Conservation (phyloP, 2,888 invertebrate species). For the Brassicogethes aeneus region DNA sequence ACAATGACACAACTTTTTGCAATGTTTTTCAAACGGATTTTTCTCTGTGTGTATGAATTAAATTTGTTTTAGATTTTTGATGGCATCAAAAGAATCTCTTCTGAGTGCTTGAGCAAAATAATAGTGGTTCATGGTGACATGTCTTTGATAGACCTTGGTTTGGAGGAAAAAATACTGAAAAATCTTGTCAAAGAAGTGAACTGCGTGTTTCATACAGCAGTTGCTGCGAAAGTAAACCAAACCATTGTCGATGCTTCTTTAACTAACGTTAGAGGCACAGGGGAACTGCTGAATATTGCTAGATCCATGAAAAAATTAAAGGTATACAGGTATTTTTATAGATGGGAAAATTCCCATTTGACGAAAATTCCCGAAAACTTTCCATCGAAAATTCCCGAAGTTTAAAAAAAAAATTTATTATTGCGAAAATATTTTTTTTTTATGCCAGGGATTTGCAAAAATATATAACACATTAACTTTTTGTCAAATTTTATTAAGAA, state of each 20-base stretch:
- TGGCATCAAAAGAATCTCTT: conserved; percentile 40
- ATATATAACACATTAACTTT: no score
- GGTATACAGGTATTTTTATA: conserved; percentile 33
- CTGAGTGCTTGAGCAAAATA: conserved; percentile 48
- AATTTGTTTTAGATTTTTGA: conserved; percentile 27
- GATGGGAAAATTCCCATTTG: no score
- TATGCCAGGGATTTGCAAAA: no score
- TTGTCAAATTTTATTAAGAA: no score
- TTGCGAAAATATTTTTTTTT: no score
- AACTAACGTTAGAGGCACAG: conserved; percentile 57
- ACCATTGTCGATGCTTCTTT: conserved; percentile 51
- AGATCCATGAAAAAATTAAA: conserved; percentile 51
- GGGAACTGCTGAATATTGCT: conserved; percentile 51
- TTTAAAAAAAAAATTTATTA: no score
- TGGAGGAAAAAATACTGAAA: conserved; percentile 40
- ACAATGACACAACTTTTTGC: no score
- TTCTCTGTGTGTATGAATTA: no score
- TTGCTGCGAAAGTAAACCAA: no score
- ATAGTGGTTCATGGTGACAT: conserved; percentile 49
- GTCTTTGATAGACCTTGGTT: conserved; percentile 44
- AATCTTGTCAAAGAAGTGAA: conserved; percentile 46
- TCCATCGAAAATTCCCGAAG: no score
- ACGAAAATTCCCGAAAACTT: no score
- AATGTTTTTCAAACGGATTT: no score
- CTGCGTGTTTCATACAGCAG: conserved; percentile 67